Percentiles rank a stretch among this genome's conserved stretches.
These are phyloP conservation scores for Mus minutoides DNA, from an alignment of 2,797 vertebrate species.

Conservation along the genomic window DNA sequence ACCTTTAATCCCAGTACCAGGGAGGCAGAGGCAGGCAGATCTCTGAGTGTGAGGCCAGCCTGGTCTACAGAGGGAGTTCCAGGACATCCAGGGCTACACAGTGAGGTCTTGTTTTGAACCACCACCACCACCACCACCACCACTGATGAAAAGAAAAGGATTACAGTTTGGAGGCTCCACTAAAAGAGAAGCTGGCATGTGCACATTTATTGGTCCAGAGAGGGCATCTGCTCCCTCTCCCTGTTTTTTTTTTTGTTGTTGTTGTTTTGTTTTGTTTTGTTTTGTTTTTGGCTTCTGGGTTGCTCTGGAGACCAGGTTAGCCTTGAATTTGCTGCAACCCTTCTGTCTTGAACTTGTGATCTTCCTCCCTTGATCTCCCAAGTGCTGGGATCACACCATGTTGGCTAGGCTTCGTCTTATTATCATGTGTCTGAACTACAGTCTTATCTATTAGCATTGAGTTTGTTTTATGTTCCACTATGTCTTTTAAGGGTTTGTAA, in stretches of 20 bases:
- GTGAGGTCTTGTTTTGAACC: too few species aligned
- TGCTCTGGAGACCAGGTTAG: neutral
- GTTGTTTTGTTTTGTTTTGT: neutral
- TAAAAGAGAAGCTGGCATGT: neutral
- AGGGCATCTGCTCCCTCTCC: neutral
- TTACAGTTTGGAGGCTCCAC: neutral
- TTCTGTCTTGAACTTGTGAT: neutral
- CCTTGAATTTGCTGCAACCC: neutral
- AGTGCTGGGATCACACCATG: neutral
- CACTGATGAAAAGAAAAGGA: neutral
- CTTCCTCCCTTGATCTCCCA: neutral
- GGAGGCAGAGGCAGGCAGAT: neutral
- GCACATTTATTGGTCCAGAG: neutral
- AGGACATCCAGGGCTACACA: neutral
- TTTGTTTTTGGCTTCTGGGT: neutral
- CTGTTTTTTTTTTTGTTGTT: too few species aligned
- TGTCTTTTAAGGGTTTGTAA: neutral
- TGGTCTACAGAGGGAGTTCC: neutral
- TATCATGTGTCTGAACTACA: neutral
- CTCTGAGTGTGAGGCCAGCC: neutral
- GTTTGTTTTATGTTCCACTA: neutral
- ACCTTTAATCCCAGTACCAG: neutral
- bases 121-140: too few species aligned
- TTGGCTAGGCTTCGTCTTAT: neutral
- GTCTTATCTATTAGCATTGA: neutral